Evolutionary conservation across 2,113 vertebrate genomes (phyloP).

Genomic region (Thalassarche chlororhynchos): DNA sequence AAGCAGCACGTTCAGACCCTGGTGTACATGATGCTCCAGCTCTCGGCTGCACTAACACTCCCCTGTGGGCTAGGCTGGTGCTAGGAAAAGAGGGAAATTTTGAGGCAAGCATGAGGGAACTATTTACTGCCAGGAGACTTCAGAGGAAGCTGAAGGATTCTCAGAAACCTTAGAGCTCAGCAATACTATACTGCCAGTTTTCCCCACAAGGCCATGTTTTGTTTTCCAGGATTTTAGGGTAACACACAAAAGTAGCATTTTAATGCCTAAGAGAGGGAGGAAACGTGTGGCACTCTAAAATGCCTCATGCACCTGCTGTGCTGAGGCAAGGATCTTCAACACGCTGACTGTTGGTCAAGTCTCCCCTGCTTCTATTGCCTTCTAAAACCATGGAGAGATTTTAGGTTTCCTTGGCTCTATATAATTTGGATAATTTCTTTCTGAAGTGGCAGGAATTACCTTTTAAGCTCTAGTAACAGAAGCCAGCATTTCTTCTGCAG

Average conservation of each 20-base stretch:
- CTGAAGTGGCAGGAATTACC: neutral
- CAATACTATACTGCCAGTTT: neutral
- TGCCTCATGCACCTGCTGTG: neutral
- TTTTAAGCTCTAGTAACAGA: neutral
- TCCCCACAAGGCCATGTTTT: neutral
- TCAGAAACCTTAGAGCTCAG: neutral
- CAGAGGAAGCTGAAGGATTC: neutral
- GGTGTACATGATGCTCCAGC: neutral
- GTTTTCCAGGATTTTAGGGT: neutral
- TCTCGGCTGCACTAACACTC: neutral
- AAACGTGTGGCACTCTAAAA: neutral
- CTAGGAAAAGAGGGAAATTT: neutral
- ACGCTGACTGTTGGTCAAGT: neutral
- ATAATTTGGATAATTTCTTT: neutral
- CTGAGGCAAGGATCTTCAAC: neutral
- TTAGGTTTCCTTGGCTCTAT: neutral
- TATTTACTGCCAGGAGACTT: neutral
- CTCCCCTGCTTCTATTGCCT: neutral
- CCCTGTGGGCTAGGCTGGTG: neutral
- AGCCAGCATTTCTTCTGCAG: neutral
- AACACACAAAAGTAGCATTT: neutral
- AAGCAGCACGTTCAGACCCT: neutral
- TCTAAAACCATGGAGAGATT: neutral
- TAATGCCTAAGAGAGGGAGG: neutral
- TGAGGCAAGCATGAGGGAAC: neutral